A percentile compares a stretch with the other conserved stretches of the same genome.
These are phyloP conservation scores for Trichonephila clavata DNA, from an alignment of 1,140 invertebrate genomes.

Conservation along the genomic window DNA sequence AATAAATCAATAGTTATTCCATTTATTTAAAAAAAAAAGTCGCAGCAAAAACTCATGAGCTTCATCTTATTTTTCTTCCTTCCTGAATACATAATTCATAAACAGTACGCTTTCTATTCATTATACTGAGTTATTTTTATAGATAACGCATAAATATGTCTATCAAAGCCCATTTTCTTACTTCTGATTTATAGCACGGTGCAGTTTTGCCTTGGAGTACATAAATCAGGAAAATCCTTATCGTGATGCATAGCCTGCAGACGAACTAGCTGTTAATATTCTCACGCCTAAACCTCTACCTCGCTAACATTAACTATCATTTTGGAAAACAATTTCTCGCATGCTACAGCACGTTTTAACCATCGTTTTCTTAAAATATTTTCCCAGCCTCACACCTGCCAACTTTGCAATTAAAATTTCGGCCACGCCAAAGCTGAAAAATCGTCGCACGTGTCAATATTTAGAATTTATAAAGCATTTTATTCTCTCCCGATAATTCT, in stretches of 20 bases:
- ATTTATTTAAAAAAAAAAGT: too few species aligned
- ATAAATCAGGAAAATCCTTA: conserved; percentile 18
- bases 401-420: conserved; percentile 58
- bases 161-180: neutral
- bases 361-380: conserved; percentile 32
- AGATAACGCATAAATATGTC: conserved; percentile 5
- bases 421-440: conserved; percentile 7
- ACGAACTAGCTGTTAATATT: neutral
- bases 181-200: neutral
- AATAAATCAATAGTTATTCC: too few species aligned
- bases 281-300: neutral
- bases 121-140: neutral
- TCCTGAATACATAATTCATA: neutral
- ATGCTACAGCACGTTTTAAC: conserved; percentile 30
- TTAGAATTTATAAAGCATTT: conserved; percentile 4
- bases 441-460: neutral
- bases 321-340: conserved; percentile 38
- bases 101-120: neutral
- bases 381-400: neutral
- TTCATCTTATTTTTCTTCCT: neutral
- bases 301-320: neutral
- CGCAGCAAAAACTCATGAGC: too few species aligned
- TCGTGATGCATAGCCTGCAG: neutral
- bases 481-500: neutral
- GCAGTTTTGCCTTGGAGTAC: neutral